Evolutionary conservation across 2,113 vertebrate species (phyloP).

Genomic region (Anthoscopus minutus): DNA sequence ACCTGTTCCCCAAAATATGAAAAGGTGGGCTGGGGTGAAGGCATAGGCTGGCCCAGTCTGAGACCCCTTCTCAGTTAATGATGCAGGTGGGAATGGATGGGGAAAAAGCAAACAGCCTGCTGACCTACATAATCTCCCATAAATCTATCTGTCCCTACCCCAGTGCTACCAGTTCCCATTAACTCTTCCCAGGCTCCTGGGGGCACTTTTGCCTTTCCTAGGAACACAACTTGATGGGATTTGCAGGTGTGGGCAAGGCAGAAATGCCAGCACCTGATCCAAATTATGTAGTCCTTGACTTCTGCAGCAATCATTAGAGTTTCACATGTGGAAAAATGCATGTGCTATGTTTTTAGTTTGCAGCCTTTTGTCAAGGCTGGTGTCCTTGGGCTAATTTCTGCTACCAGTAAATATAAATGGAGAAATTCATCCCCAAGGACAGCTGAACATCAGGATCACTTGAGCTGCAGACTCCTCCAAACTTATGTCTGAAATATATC

Average conservation of each 20-base stretch:
- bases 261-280: not conserved
- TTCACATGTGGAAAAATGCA: not conserved
- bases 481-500: accelerated
- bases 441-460: not conserved
- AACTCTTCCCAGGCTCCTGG: not conserved
- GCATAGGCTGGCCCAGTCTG: not conserved
- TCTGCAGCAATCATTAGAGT: not conserved
- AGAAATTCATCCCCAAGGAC: not conserved
- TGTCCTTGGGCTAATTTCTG: not conserved
- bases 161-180: not conserved
- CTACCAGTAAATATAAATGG: not conserved
- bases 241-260: not conserved
- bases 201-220: not conserved
- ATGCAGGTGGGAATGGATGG: not conserved
- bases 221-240: not conserved
- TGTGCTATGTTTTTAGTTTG: not conserved
- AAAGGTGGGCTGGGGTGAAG: not conserved
- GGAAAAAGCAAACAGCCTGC: not conserved
- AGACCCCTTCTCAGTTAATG: not conserved
- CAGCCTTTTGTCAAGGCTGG: not conserved
- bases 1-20: accelerated
- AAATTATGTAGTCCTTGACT: not conserved
- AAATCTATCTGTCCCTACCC: not conserved
- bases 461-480: not conserved
- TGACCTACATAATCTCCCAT: not conserved